These are phyloP conservation scores for Orthosia gracilis DNA, from an alignment of 2,888 invertebrate species.

Conservation along the genomic window DNA sequence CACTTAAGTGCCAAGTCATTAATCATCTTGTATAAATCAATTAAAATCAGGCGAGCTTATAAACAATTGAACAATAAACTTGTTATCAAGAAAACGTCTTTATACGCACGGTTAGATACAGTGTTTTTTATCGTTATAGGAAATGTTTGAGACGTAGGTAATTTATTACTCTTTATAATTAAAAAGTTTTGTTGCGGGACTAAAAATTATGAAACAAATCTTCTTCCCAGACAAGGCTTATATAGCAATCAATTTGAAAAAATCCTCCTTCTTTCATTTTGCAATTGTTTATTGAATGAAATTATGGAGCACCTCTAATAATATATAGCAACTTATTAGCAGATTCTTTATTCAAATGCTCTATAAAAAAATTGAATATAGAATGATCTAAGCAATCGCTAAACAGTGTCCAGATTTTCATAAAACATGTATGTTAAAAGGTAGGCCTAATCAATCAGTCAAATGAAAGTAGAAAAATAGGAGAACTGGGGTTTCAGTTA, in stretches of 20 bases:
- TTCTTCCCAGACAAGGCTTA: constrained; percentile 6
- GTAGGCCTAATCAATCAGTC: constrained; percentile 25
- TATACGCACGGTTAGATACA: constrained; percentile 14
- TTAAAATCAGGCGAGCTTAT: constrained; percentile 35
- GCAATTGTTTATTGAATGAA: not conserved
- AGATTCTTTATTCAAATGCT: too few species aligned
- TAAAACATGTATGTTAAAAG: not conserved
- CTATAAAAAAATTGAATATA: too few species aligned
- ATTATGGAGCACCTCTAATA: too few species aligned
- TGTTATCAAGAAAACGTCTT: constrained; percentile 26
- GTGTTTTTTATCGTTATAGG: constrained; percentile 26
- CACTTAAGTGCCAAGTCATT: constrained; percentile 2
- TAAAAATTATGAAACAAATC: constrained; percentile 9
- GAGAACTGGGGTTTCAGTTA: constrained; percentile 16
- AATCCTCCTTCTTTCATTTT: not conserved
- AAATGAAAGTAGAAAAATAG: constrained; percentile 30
- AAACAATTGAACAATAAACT: constrained; percentile 54
- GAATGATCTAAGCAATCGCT: too few species aligned
- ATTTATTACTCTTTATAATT: constrained; percentile 25
- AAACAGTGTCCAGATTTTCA: too few species aligned
- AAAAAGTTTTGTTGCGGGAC: not conserved
- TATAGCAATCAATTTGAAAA: constrained; percentile 37
- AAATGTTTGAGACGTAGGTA: constrained; percentile 10
- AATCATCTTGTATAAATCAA: constrained; percentile 36
- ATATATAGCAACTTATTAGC: too few species aligned